Evolutionary conservation across 64 coral and sea anemone species (phyloP).

Genomic region (Exaiptasia diaphana): DNA sequence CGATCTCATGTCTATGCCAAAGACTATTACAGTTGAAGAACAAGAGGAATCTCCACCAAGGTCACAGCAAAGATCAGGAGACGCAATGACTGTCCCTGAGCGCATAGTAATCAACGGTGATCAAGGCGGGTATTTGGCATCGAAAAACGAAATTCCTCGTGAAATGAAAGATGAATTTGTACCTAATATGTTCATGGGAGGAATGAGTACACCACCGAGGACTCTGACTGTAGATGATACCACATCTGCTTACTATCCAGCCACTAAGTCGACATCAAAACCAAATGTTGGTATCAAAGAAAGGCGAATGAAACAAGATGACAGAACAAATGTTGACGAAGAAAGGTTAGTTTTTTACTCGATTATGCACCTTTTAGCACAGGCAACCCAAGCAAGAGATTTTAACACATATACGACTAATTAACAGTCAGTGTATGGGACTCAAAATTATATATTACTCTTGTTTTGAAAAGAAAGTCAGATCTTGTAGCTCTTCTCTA

Average conservation of each 20-base stretch:
- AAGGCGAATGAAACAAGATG: not conserved
- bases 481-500: no score
- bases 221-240: conserved; percentile 92
- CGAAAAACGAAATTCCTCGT: conserved; percentile 62
- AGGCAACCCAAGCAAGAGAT: not conserved
- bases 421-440: not conserved
- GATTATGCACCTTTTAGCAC: not conserved
- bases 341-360: conserved; percentile 4
- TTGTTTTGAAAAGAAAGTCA: no score
- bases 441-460: no score
- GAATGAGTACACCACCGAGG: conserved; percentile 87
- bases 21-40: conserved; percentile 10
- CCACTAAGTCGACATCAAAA: conserved; percentile 17
- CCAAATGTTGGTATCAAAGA: not conserved
- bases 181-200: conserved; percentile 52
- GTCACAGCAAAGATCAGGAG: not conserved
- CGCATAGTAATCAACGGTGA: conserved; percentile 64
- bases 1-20: conserved; percentile 2
- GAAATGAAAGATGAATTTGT: conserved; percentile 75
- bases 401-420: not conserved
- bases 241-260: conserved; percentile 70
- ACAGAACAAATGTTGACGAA: conserved; percentile 27
- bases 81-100: conserved; percentile 73
- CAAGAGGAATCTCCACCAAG: not conserved
- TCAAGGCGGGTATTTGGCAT: conserved; percentile 33